Conservation (phyloP, 92 coral and sea anemone species). For the Zoanthus sociatus region DNA sequence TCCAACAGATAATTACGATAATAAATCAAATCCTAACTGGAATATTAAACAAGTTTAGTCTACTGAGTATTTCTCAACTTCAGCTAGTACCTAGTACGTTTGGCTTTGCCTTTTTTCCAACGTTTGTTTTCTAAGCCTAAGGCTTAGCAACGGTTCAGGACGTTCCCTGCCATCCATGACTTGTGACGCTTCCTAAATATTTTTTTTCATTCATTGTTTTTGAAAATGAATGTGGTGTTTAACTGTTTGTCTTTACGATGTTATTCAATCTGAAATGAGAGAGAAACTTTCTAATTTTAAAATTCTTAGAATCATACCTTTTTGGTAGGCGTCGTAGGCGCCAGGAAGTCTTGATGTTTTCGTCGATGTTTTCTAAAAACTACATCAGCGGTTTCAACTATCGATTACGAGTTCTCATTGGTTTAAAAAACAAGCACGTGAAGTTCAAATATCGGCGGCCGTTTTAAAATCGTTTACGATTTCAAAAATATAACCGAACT, state of each 20-base stretch:
- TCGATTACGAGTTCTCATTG: constrained; percentile 44
- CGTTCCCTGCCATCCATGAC: constrained; percentile 30
- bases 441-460: constrained; percentile 49
- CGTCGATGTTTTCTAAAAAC: background rate
- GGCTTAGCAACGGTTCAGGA: constrained; percentile 42
- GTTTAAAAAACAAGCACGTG: constrained; percentile 37
- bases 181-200: background rate
- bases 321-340: too few relatives aligned
- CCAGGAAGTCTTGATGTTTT: too few relatives aligned
- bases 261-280: background rate
- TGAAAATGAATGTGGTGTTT: background rate
- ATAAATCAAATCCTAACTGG: background rate
- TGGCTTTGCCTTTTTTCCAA: too few relatives aligned
- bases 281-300: background rate
- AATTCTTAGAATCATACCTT: background rate
- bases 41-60: too few relatives aligned
- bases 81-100: background rate
- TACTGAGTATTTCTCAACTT: background rate
- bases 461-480: background rate
- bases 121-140: constrained; percentile 61
- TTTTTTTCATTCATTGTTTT: background rate
- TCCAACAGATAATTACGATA: background rate
- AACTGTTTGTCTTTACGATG: background rate
- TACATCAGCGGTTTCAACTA: constrained; percentile 35
- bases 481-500: background rate